Evolutionary conservation across 2,888 invertebrate species (phyloP), one percentile per base, ranked within the genome.

Genomic region (Spilarctia lutea): DNA sequence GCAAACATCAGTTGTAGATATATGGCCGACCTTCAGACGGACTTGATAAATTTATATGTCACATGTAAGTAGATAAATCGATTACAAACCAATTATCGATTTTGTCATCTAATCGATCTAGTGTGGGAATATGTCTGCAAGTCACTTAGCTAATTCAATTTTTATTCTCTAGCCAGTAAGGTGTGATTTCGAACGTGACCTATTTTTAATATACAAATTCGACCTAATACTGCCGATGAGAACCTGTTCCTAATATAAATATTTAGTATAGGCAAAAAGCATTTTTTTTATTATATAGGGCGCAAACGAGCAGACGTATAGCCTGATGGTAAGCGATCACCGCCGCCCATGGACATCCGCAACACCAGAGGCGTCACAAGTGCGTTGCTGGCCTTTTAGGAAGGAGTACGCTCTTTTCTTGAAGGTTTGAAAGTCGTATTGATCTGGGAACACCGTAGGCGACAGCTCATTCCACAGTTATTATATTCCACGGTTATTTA

Each of bases 1-100:
- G n/a, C 10, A 60, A 33, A 70, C 39, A n/a, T 30, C 27, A 30
- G 56, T 67, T 20, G 56, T 60, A 63, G 27, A 68, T 65, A 33
- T 48, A 10, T 35, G 30, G 11, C 6, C 45, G 72, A 66, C 72
- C 75, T 73, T 82, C 73, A 71, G 73, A 73, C 75, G 72, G 68
- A 71, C 56, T 33, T 74, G 82, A 84, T 75, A 76, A 73, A 83
- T 81, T 77, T 79, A 81, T 84, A 83, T 63, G 77, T 79, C 76
- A 77, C 73, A n/a, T 75, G 68, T 63, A 56, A 56, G 52, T n/a
- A 72, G 74, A 75, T 76, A 42, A 79, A 65, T 75, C 60, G 45
- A 67, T 56, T 65, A 18, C 60, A 71, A 60, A 42, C 42, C 71
- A 52, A 56, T 75, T 72, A 63, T 69, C 52, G 72, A 75, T 68